Percentiles rank a stretch among this genome's conserved stretches.
Conservation (phyloP, 1,140 invertebrate species). For the Glossosoma conforme region DNA sequence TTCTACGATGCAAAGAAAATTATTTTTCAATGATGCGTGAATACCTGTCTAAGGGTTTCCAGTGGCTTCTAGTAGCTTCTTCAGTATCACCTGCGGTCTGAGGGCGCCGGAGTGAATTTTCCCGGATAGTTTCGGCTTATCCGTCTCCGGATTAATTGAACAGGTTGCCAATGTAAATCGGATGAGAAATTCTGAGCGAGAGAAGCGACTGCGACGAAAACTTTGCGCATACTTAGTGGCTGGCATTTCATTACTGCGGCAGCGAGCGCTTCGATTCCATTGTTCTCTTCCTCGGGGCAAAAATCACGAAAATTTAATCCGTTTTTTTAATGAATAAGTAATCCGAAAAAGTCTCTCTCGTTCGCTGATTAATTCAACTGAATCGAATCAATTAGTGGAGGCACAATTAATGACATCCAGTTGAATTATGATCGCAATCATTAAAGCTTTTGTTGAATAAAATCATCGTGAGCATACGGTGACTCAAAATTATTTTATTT, state of each 20-base stretch:
- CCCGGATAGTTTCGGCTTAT: conserved; percentile 12
- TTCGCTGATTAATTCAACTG: too few relatives aligned
- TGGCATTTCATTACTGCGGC: background rate
- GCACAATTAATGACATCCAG: too few relatives aligned
- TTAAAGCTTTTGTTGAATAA: too few relatives aligned
- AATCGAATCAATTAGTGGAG: too few relatives aligned
- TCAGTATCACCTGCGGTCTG: too few relatives aligned
- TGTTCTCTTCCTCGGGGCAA: background rate
- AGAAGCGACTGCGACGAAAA: background rate
- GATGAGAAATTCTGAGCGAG: conserved; percentile 1
- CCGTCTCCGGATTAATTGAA: conserved; percentile 15
- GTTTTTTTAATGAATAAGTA: background rate
- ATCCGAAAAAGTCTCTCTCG: background rate
- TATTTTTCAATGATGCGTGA: too few relatives aligned
- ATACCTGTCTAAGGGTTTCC: too few relatives aligned
- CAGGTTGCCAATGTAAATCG: conserved; percentile 7
- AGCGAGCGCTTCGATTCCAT: background rate
- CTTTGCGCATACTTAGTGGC: background rate
- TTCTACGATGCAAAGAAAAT: too few relatives aligned
- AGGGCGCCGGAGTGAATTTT: conserved; percentile 30
- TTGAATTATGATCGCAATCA: too few relatives aligned
- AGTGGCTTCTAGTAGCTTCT: too few relatives aligned
- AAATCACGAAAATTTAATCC: background rate
- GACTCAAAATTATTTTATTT: too few relatives aligned
- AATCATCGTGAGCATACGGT: too few relatives aligned